These are phyloP conservation scores for Ectobius pallidus DNA, from an alignment of 2,888 invertebrate genomes.

Conservation along the genomic window DNA sequence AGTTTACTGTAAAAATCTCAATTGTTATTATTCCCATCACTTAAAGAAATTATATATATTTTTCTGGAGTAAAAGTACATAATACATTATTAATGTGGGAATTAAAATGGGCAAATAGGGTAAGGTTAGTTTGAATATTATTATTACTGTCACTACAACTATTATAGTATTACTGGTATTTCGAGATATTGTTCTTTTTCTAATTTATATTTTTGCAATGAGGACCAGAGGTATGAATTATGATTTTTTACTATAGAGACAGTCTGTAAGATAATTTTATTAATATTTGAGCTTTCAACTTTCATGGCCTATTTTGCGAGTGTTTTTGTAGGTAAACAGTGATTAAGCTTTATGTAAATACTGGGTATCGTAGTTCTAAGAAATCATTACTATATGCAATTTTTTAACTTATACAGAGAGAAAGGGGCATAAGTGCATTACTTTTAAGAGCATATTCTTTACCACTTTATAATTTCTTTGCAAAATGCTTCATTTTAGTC, in stretches of 20 bases:
- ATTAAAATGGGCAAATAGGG: too few species aligned
- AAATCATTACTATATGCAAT: too few species aligned
- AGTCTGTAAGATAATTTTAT: conserved; percentile 6
- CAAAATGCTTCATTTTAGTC: too few species aligned
- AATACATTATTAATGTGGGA: too few species aligned
- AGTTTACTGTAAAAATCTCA: neutral
- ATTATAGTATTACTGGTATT: too few species aligned
- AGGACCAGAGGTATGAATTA: conserved; percentile 20
- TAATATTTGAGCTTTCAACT: conserved; percentile 20
- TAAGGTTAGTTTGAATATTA: too few species aligned
- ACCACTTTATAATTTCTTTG: too few species aligned
- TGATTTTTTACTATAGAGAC: conserved; percentile 13
- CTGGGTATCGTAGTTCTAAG: neutral
- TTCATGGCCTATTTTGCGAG: conserved; percentile 26
- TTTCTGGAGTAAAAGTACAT: too few species aligned
- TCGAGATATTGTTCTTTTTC: neutral
- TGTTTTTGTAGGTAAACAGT: conserved; percentile 1
- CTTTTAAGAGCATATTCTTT: too few species aligned
- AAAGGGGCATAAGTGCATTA: too few species aligned
- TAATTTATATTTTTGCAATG: conserved; percentile 3
- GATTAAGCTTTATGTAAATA: neutral
- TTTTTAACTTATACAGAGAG: too few species aligned
- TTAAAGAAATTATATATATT: conserved; percentile 8
- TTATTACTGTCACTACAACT: too few species aligned
- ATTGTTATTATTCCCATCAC: conserved; percentile 1